Conservation (phyloP, 2,888 invertebrate species). For the Pyrgus malvae region DNA sequence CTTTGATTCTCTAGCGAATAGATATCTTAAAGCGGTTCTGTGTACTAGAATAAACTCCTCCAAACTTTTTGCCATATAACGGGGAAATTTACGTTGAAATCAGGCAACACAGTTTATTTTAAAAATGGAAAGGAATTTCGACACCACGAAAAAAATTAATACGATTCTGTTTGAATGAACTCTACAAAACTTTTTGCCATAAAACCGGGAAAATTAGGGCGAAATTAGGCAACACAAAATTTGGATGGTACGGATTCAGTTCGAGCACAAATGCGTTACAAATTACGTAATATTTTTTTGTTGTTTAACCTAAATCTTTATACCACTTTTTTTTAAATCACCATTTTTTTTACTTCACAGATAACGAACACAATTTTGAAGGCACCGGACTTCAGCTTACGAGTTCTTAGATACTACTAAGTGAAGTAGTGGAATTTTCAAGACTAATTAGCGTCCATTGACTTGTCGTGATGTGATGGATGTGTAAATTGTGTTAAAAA, state of each 20-base stretch:
- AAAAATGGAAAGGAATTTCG: background rate
- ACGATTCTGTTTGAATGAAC: too few species aligned
- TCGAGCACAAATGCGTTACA: too few species aligned
- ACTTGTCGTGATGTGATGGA: constrained; percentile 41
- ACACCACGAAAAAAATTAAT: background rate
- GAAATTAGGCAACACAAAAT: too few species aligned
- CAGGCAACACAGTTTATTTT: background rate
- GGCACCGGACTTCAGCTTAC: too few species aligned
- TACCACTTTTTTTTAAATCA: too few species aligned
- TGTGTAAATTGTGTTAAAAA: constrained; percentile 32
- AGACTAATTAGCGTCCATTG: constrained; percentile 48
- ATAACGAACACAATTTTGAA: too few species aligned
- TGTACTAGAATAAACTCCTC: constrained; percentile 64
- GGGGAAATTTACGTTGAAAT: background rate
- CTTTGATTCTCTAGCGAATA: constrained; percentile 59
- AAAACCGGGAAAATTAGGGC: too few species aligned
- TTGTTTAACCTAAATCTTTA: too few species aligned
- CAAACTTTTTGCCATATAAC: constrained; percentile 60
- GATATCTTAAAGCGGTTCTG: constrained; percentile 55
- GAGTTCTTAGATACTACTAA: background rate
- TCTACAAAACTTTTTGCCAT: too few species aligned
- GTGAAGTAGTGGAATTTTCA: constrained; percentile 47
- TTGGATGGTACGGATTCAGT: too few species aligned
- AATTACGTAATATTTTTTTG: too few species aligned
- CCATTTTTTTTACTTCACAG: background rate